Evolutionary conservation across 2,888 invertebrate species (phyloP), one percentile per base, ranked within the genome.

Genomic region (Tetragonula carbonaria): DNA sequence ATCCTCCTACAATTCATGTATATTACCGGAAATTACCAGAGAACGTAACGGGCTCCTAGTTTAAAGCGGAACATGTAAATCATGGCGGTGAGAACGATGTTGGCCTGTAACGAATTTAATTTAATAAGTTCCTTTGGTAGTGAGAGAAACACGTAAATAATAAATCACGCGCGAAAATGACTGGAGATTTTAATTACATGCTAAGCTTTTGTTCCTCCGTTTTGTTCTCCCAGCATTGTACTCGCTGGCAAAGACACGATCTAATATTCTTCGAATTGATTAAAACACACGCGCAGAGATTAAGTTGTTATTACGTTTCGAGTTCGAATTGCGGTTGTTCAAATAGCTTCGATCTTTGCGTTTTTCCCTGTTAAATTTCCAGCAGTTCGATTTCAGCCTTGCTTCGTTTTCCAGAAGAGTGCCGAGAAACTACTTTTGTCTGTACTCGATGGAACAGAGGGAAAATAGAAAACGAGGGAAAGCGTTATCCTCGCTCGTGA

Each of bases 61-160:
- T 83, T 73, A 63, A 33, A 68, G n/a, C 33, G 11, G 78, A 53
- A 57, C 72, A 73, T 72, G 77, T 77, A 80, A 80, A 80, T 80
- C 57, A 45, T 50, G 79, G 8, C 8, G 1, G n/a, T 5, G 13
- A 5, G 62, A 21, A 72, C 53, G 66, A 38, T 57, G 23, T 57
- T 45, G 13, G 8, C 23, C 23, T 33, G 82, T 62, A 38, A 72
- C 51, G 50, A 76, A 82, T 55, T 65, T 65, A 76, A 73, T 73
- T 82, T 72, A 82, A 72, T 73, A 65, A 68, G 51, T 76, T 65
- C 38, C 63, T 38, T 63, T 21, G 73, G 51, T 50, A 67, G 28
- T 33, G 62, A n/a, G 33, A n/a, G 23, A 33, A 62, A 66, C 75
- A 57, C n/a, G 82, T 55, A 75, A 81, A 81, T 45, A 68, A 82